phyloP scores from a whole-genome alignment of 2,888 invertebrate genomes.

The Bombyx huttoni region DNA sequence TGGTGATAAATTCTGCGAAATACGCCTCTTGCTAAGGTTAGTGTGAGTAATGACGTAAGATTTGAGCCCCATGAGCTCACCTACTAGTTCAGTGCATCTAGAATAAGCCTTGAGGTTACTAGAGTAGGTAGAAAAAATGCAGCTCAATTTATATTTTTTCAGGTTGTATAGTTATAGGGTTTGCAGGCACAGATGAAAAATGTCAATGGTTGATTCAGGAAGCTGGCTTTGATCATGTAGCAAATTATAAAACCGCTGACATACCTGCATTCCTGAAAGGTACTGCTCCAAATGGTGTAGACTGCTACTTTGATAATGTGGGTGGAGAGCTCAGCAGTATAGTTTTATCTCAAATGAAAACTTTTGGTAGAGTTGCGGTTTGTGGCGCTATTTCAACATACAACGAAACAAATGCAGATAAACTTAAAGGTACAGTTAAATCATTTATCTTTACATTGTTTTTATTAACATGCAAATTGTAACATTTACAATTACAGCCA shows the following conservation, averaged over 20 bases:
- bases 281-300: conserved; percentile 78
- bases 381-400: conserved; percentile 78
- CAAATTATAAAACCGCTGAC: conserved; percentile 79
- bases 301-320: conserved; percentile 85
- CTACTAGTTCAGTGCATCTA: too few relatives aligned
- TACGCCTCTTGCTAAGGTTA: too few relatives aligned
- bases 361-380: conserved; percentile 72
- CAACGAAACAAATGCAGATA: conserved; percentile 61
- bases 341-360: conserved; percentile 75
- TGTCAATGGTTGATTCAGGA: conserved; percentile 76
- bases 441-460: background rate
- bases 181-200: conserved; percentile 80
- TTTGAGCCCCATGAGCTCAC: too few relatives aligned
- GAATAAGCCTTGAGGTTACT: too few relatives aligned
- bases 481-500: conserved; percentile 23
- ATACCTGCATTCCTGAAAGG: conserved; percentile 67
- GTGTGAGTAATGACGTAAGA: too few relatives aligned
- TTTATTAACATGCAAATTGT: background rate
- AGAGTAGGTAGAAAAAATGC: too few relatives aligned
- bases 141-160: conserved; percentile 8
- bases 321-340: conserved; percentile 76
- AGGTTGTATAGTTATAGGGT: conserved; percentile 79
- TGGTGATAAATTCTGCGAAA: too few relatives aligned
- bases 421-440: conserved; percentile 44
- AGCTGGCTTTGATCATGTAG: conserved; percentile 77